A percentile compares a stretch with the other conserved stretches of the same genome.
Evolutionary conservation across 2,797 vertebrate genomes (phyloP).

Genomic region (Enteromius anoplus): DNA sequence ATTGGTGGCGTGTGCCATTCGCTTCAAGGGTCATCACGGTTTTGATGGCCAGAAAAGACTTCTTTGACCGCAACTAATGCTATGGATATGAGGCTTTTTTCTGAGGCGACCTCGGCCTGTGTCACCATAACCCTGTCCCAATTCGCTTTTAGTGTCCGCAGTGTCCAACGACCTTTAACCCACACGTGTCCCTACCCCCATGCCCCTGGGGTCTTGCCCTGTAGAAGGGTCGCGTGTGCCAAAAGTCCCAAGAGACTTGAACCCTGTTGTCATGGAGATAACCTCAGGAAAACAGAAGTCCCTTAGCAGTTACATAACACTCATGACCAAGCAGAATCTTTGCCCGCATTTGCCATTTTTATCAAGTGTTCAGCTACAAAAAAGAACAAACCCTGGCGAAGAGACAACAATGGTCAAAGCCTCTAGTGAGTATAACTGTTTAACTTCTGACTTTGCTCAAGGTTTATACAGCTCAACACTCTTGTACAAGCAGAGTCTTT

Average conservation of each 20-base stretch:
- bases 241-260: slow-evolving; percentile 41
- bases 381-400: background rate
- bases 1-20: slow-evolving; percentile 40
- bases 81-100: slow-evolving; percentile 48
- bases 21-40: slow-evolving; percentile 13
- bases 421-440: background rate
- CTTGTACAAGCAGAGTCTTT: background rate
- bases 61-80: slow-evolving; percentile 45
- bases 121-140: slow-evolving; percentile 31
- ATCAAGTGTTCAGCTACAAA: slow-evolving; percentile 21
- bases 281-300: slow-evolving; percentile 52
- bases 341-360: slow-evolving; percentile 13
- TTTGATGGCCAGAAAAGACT: slow-evolving; percentile 29
- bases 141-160: slow-evolving; percentile 22
- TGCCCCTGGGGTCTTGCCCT: slow-evolving; percentile 36
- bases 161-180: slow-evolving; percentile 58
- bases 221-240: slow-evolving; percentile 54
- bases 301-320: slow-evolving; percentile 58
- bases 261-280: slow-evolving; percentile 57
- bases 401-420: background rate
- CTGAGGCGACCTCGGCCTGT: slow-evolving; percentile 41
- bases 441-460: background rate
- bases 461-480: slow-evolving; percentile 11
- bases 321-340: slow-evolving; percentile 38
- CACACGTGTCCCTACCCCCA: slow-evolving; percentile 35